Evolutionary conservation across 2,797 vertebrate genomes (phyloP).

Genomic region (Gymnothorax javanicus): DNA sequence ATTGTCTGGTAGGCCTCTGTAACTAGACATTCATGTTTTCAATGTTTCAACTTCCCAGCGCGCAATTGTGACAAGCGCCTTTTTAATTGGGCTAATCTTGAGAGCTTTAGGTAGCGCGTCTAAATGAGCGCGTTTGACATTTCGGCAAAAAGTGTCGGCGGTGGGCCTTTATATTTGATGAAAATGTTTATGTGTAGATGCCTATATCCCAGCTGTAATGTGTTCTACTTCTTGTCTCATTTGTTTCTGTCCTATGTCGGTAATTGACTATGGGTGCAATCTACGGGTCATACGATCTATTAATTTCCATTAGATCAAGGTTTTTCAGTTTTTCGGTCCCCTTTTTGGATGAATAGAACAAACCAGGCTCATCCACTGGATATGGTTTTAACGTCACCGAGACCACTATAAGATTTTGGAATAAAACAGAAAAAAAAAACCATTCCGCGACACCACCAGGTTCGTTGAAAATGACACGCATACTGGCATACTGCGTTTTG

Average conservation of each 20-base stretch:
- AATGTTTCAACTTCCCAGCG: neutral
- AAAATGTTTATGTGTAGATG: neutral
- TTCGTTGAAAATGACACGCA: neutral
- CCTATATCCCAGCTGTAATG: neutral
- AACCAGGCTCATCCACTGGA: neutral
- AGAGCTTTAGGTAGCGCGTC: neutral
- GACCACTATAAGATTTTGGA: neutral
- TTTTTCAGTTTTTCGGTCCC: neutral
- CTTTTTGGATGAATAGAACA: neutral
- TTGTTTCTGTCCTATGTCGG: neutral
- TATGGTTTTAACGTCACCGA: neutral
- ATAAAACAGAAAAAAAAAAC: neutral
- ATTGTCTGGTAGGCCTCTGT: neutral
- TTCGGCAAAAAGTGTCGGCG: neutral
- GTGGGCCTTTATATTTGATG: neutral
- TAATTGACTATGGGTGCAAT: neutral
- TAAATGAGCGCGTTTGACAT: neutral
- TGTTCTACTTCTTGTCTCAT: neutral
- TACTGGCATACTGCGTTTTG: neutral
- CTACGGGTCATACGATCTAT: neutral
- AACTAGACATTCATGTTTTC: neutral
- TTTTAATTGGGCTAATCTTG: conserved; percentile 17
- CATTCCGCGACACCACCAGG: neutral
- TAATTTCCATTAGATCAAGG: neutral
- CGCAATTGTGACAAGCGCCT: neutral